Evolutionary conservation across 2,113 vertebrate genomes (phyloP).

Genomic region (Bujurquina vittata): DNA sequence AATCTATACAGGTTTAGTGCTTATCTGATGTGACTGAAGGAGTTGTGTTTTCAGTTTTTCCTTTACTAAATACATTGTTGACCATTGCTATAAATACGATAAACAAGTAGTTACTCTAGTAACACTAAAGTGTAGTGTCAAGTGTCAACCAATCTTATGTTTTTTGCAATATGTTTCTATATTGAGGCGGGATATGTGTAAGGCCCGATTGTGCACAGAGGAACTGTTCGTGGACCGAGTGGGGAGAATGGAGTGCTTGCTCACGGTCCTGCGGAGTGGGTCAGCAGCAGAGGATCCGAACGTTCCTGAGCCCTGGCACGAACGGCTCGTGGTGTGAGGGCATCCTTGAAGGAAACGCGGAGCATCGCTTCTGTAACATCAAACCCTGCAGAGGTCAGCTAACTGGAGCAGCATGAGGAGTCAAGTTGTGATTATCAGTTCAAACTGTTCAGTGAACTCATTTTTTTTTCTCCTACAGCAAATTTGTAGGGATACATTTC

Average conservation of each 20-base stretch:
- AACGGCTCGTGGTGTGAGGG: conserved; percentile 86
- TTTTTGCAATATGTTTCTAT: conserved; percentile 24
- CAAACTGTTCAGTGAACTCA: not conserved
- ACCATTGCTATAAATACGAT: not conserved
- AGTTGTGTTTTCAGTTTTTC: not conserved
- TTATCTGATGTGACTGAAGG: not conserved
- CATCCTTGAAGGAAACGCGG: conserved; percentile 83
- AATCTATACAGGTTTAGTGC: not conserved
- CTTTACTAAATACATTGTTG: not conserved
- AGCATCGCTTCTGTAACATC: conserved; percentile 86
- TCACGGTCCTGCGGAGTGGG: conserved; percentile 89
- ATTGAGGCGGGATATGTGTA: conserved; percentile 62
- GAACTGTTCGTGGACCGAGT: conserved; percentile 88
- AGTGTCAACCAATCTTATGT: fast-evolving
- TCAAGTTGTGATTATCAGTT: fast-evolving
- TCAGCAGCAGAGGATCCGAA: conserved; percentile 86
- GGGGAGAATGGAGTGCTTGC: conserved; percentile 84
- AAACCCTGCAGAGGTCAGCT: conserved; percentile 85
- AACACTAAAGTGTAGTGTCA: not conserved
- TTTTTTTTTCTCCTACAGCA: too few species aligned
- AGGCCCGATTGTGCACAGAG: conserved; percentile 67
- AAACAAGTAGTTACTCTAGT: not conserved
- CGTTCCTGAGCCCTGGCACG: conserved; percentile 79
- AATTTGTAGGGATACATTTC: too few species aligned
- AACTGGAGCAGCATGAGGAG: not conserved